Conservation (phyloP, 2,888 invertebrate genomes). For the Drosophila limbata region DNA sequence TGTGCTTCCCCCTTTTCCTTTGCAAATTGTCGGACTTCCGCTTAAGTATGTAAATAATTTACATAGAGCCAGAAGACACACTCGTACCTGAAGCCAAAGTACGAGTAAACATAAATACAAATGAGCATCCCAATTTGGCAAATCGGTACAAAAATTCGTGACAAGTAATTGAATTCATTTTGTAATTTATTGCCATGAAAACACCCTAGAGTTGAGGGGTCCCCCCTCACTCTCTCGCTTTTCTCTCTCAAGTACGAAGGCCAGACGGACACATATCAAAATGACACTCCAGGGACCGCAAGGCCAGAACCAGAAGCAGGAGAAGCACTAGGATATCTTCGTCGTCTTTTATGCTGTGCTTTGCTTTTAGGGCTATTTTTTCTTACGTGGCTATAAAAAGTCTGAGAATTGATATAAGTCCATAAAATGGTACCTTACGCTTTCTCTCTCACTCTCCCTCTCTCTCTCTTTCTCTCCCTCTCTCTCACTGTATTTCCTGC, state of each 20-base stretch:
- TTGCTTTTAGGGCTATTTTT: slow-evolving; percentile 60
- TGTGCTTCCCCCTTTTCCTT: neutral
- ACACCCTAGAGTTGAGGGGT: slow-evolving; percentile 61
- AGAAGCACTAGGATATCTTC: slow-evolving; percentile 53
- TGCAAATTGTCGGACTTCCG: slow-evolving; percentile 26
- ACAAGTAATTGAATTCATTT: slow-evolving; percentile 81
- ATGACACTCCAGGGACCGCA: slow-evolving; percentile 80
- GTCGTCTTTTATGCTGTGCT: slow-evolving; percentile 64
- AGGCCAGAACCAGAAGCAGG: slow-evolving; percentile 41
- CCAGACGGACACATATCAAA: slow-evolving; percentile 72
- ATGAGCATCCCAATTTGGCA: slow-evolving; percentile 70
- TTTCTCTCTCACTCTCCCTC: slow-evolving; percentile 15
- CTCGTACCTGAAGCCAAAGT: slow-evolving; percentile 1
- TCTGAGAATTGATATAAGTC: slow-evolving; percentile 78
- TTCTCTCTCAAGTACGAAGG: slow-evolving; percentile 26
- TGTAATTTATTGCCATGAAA: slow-evolving; percentile 77
- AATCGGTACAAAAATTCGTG: slow-evolving; percentile 76
- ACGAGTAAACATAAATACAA: slow-evolving; percentile 42
- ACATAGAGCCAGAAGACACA: slow-evolving; percentile 29
- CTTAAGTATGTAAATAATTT: slow-evolving; percentile 53
- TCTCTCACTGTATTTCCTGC: slow-evolving; percentile 8
- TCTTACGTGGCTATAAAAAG: slow-evolving; percentile 59
- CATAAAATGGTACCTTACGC: slow-evolving; percentile 67
- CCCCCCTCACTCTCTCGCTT: slow-evolving; percentile 12
- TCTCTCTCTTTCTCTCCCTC: slow-evolving; percentile 4